Base-by-base conservation (phyloP, 2,113 vertebrate species). In the Xenotilapia flavipinnis region DNA sequence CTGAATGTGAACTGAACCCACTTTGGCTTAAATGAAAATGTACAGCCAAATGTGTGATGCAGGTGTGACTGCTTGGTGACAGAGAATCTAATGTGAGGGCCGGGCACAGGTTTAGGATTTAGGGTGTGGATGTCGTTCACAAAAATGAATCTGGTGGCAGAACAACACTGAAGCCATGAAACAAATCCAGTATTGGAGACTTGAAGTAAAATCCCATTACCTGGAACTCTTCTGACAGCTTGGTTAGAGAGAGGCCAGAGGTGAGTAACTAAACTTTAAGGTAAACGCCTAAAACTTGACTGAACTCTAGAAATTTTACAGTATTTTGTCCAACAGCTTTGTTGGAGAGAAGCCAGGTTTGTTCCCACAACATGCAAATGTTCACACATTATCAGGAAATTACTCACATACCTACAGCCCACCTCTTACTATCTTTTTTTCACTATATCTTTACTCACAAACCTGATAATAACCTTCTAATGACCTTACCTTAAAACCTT, bases 151-250 rank as follows among this genome's bases (percentile, higher is more conserved):
- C 87, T 87, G 92, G 93, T 83, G 87, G 90, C 90, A 54, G 90
- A 91, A 95, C 90, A 91, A 95, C 93, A 96, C 94, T 94, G 92
- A 96, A 96, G 96, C 95, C 95, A 96, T 96, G 95, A 96, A 96
- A 97, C 96, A 97, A 97, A 97, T 97, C 96, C 96, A 97, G 96
- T 97, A 95, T 93, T 92, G 91, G 91, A 95, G 86, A 89, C 93
- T 92, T 86, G 75, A 95, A 92, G 92, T 90, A 62, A 94, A 92
- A 94, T 92, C 88, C 85, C 91, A 83, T 97, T 97, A 97, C 96
- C 96, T 97, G 96, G 92, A 96, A 96, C 93, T 96, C 95, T 95
- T 96, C 96, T 96, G 96, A 96, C 92, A 96, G 96, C 96, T 97
- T 96, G 96, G 90, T 97, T 96, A 96, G 93, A 95, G 95, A 96